These are phyloP conservation scores for human (Homo sapiens) DNA, from an alignment of 2,113 vertebrate genomes.

Conservation along the genomic window GRCh38 chr7:37720501-37721000, in stretches of 20 bases:
- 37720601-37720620: too few relatives aligned
- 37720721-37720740: too few relatives aligned
- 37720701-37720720: too few relatives aligned
- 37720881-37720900: neutral
- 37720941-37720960: constrained; percentile 24
- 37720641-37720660: too few relatives aligned
- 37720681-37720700: too few relatives aligned
- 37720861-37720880: constrained; percentile 29
- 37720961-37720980: neutral
- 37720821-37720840: neutral
- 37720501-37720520: too few relatives aligned
- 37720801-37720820: constrained; percentile 23
- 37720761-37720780: neutral
- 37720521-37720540: too few relatives aligned
- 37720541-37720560: too few relatives aligned
- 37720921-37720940: neutral
- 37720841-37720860: neutral
- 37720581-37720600: too few relatives aligned
- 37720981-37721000: neutral
- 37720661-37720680: too few relatives aligned
- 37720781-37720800: constrained; percentile 4
- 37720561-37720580: too few relatives aligned
- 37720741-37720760: neutral
- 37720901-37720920: neutral
- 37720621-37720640: too few relatives aligned